phyloP scores from a whole-genome alignment of 1,140 invertebrate species.

The Drosophila ercepeae region DNA sequence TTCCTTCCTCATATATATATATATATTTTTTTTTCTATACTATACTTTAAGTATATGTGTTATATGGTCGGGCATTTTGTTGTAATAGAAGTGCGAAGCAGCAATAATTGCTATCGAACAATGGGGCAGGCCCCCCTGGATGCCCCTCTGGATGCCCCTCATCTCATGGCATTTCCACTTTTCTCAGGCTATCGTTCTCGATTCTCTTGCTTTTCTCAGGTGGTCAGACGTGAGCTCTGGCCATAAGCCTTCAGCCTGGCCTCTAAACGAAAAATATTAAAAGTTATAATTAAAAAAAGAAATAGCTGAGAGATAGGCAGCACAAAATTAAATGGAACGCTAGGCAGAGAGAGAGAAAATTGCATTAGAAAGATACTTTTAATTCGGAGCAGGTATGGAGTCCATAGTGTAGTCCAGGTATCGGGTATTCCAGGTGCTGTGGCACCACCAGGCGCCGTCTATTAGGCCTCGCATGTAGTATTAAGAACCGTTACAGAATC shows the following conservation, averaged over 20 bases:
- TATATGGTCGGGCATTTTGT: conserved; percentile 8
- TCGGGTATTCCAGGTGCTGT: background rate
- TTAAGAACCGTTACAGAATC: conserved; percentile 72
- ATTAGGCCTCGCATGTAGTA: conserved; percentile 30
- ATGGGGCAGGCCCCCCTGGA: conserved; percentile 35
- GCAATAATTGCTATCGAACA: conserved; percentile 76
- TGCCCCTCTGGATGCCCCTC: too few relatives aligned
- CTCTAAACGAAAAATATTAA: conserved; percentile 64
- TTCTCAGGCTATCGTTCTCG: conserved; percentile 26
- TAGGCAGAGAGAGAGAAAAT: conserved; percentile 6
- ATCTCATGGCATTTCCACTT: conserved; percentile 1
- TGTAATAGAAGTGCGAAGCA: conserved; percentile 73
- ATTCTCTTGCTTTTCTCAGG: conserved; percentile 16
- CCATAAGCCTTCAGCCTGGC: background rate
- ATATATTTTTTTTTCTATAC: background rate
- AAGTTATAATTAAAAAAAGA: conserved; percentile 75
- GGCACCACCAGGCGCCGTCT: conserved; percentile 10
- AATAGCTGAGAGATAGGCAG: background rate
- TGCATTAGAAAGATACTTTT: background rate
- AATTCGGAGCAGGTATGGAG: conserved; percentile 22
- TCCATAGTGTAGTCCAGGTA: background rate
- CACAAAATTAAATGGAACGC: conserved; percentile 26
- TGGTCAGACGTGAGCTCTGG: conserved; percentile 20
- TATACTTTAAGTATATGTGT: conserved; percentile 2
- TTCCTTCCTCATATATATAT: background rate